Evolutionary conservation across 2,888 invertebrate species (phyloP).

Genomic region (Marasmarcha lunaedactyla): DNA sequence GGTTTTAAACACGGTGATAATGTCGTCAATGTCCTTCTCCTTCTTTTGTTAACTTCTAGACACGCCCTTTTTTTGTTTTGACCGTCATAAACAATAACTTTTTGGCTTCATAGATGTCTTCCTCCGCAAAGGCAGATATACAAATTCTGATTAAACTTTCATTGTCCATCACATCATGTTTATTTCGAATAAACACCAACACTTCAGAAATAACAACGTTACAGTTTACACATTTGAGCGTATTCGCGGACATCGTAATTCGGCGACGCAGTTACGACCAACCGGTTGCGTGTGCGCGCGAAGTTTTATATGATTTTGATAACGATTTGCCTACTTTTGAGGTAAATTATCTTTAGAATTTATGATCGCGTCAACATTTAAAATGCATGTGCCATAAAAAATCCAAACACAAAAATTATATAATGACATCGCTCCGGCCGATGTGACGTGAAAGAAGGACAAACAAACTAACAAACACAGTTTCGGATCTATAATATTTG

Average conservation of each 20-base stretch:
- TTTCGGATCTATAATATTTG: no score
- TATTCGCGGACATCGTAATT: slow-evolving; percentile 1
- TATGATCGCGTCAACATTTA: no score
- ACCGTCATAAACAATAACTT: neutral
- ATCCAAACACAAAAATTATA: no score
- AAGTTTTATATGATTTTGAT: no score
- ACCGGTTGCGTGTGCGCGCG: no score
- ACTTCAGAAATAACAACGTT: slow-evolving; percentile 2
- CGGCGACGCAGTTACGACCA: no score
- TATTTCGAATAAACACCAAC: slow-evolving; percentile 2
- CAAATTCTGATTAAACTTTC: neutral
- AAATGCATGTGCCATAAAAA: no score
- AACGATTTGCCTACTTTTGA: no score
- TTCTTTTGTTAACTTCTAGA: neutral
- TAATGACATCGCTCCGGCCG: no score
- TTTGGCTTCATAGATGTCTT: neutral
- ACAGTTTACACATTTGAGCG: slow-evolving; percentile 2
- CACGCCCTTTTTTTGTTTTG: neutral
- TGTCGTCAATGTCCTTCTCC: slow-evolving; percentile 2
- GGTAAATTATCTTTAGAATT: no score
- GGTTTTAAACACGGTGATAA: neutral
- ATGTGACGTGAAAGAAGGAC: no score
- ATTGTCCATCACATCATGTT: neutral
- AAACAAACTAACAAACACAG: no score
- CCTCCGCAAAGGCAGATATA: neutral